Conservation (phyloP, 2,113 vertebrate species). For the Alligator sinensis region DNA sequence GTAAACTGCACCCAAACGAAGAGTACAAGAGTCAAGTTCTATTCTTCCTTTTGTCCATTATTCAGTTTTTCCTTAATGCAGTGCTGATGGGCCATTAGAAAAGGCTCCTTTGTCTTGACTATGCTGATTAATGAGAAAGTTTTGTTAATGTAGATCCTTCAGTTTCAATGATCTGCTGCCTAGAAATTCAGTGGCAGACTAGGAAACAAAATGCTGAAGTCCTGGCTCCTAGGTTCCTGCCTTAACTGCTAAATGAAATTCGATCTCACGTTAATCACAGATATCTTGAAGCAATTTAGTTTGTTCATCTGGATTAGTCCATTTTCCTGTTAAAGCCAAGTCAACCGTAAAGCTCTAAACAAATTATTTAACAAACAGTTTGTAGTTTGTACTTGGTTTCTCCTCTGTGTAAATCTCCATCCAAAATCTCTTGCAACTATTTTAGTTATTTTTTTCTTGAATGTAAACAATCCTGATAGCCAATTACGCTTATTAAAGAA, state of each 20-base stretch:
- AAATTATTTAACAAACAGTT: neutral
- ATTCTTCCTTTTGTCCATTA: neutral
- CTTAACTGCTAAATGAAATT: neutral
- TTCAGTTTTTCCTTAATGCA: neutral
- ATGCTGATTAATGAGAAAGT: neutral
- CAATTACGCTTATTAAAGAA: conserved; percentile 45
- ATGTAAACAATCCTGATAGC: conserved; percentile 18
- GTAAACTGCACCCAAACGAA: neutral
- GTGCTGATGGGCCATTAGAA: neutral
- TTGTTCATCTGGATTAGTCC: neutral
- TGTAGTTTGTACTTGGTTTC: neutral
- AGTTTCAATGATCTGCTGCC: neutral
- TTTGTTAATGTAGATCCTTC: neutral
- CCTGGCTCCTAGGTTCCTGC: neutral
- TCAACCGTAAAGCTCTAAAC: neutral
- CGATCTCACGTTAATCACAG: neutral
- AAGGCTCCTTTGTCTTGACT: neutral
- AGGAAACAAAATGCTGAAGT: neutral
- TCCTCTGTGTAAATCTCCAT: neutral
- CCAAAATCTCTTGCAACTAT: neutral
- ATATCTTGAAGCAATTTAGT: neutral
- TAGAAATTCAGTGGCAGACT: neutral
- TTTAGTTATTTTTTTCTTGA: neutral
- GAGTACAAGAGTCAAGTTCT: neutral
- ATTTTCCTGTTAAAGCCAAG: neutral